These are phyloP conservation scores for Cichladusa arquata DNA, from an alignment of 2,113 vertebrate genomes.

Conservation along the genomic window DNA sequence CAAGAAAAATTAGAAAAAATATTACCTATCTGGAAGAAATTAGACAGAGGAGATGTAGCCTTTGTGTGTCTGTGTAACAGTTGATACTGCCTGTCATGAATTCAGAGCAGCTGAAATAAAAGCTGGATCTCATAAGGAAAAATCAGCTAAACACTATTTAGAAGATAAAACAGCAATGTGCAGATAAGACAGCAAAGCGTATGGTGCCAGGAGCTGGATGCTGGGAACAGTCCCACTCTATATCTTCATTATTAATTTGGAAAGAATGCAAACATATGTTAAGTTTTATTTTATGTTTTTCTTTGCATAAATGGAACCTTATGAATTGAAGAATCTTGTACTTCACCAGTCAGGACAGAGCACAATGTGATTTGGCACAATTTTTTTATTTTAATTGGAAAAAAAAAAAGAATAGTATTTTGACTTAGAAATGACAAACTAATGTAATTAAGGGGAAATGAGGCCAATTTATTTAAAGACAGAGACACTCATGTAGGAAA, in stretches of 20 bases:
- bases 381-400: background rate
- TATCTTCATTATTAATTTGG: constrained; percentile 24
- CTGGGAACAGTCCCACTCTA: background rate
- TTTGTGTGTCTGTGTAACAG: background rate
- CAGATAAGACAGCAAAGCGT: constrained; percentile 1
- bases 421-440: background rate
- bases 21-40: background rate
- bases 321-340: background rate
- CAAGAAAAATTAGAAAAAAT: background rate
- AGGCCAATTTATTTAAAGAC: background rate
- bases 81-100: background rate
- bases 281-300: background rate
- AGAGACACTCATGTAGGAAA: background rate
- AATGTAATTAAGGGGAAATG: background rate
- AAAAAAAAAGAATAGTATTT: background rate
- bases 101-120: background rate
- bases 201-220: background rate
- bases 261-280: background rate
- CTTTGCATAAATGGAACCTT: background rate
- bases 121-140: background rate
- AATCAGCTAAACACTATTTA: background rate
- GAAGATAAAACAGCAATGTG: background rate
- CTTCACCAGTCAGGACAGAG: background rate
- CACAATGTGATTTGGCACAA: background rate
- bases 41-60: background rate